These are phyloP conservation scores for Nephrotoma appendiculata DNA, from an alignment of 2,888 invertebrate species.

Conservation along the genomic window DNA sequence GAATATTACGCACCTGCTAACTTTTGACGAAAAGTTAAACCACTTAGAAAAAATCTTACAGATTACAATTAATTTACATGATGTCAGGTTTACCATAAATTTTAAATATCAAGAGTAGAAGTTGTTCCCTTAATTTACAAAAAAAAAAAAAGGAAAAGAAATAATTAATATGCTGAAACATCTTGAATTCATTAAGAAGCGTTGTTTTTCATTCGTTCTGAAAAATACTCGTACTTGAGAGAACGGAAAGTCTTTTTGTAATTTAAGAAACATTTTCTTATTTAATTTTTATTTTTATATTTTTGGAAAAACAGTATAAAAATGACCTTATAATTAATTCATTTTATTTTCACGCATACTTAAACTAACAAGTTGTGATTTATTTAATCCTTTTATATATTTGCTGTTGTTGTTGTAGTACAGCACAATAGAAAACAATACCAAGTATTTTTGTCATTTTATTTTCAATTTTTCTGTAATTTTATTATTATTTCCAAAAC, in stretches of 20 bases:
- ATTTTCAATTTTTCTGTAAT: neutral
- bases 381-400: neutral
- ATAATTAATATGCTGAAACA: neutral
- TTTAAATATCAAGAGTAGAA: neutral
- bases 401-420: neutral
- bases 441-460: neutral
- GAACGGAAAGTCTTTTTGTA: neutral
- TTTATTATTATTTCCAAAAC: neutral
- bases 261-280: neutral
- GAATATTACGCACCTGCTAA: neutral
- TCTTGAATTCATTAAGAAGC: neutral
- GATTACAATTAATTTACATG: neutral
- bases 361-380: neutral
- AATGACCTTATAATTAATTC: neutral
- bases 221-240: neutral
- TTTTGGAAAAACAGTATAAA: neutral
- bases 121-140: neutral
- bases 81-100: neutral
- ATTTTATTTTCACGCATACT: neutral
- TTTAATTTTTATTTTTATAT: neutral
- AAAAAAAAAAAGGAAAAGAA: neutral
- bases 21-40: neutral
- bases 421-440: neutral
- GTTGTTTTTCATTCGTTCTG: neutral
- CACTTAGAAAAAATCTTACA: neutral